Evolutionary conservation across 2,888 invertebrate species (phyloP).

Genomic region (Aplocera efformata): DNA sequence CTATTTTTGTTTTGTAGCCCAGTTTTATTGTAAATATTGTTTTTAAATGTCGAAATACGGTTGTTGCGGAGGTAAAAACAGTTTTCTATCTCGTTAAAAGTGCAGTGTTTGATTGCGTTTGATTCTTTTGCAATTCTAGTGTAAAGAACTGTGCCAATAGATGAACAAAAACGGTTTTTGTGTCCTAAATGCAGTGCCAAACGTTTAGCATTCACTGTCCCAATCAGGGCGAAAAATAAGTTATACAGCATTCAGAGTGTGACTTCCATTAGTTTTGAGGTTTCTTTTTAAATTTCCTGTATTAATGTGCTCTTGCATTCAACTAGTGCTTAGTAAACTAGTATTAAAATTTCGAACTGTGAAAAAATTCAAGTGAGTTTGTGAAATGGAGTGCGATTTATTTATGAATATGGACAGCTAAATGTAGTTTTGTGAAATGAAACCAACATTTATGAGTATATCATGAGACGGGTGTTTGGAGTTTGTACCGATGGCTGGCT

Average conservation of each 20-base stretch:
- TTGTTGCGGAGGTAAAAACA: conserved; percentile 23
- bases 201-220: too few species aligned
- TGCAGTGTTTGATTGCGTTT: conserved; percentile 22
- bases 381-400: conserved; percentile 14
- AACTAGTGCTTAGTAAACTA: too few species aligned
- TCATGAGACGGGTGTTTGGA: conserved; percentile 78
- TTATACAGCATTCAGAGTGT: conserved; percentile 8
- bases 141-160: conserved; percentile 40
- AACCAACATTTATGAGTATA: conserved; percentile 32
- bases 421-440: conserved; percentile 49
- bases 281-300: too few species aligned
- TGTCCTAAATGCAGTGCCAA: conserved; percentile 51
- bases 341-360: neutral
- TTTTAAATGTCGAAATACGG: conserved; percentile 57
- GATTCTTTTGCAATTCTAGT: conserved; percentile 41
- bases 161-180: conserved; percentile 39
- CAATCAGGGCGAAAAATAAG: too few species aligned
- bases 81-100: conserved; percentile 23
- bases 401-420: conserved; percentile 26
- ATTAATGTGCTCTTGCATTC: too few species aligned
- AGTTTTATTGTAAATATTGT: conserved; percentile 72
- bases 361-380: conserved; percentile 5
- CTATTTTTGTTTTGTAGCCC: conserved; percentile 74
- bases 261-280: neutral
- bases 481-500: conserved; percentile 78